Conservation (phyloP, 2,113 vertebrate species). For the Paraplagusia blochii region DNA sequence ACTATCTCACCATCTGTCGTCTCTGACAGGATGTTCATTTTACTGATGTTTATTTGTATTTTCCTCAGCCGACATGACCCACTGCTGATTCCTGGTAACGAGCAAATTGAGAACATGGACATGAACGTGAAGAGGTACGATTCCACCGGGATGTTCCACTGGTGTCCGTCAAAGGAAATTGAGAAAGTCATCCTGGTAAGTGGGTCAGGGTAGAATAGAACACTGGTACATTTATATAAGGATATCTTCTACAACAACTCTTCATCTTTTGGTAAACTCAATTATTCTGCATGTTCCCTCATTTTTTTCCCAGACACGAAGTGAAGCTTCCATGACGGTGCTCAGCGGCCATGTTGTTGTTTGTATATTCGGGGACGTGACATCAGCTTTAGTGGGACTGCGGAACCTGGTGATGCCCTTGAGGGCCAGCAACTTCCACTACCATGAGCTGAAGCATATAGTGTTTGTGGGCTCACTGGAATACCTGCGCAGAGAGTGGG, state of each 20-base stretch:
- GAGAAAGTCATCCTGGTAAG: constrained; percentile 99
- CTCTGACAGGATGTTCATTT: not conserved
- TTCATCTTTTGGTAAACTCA: not conserved
- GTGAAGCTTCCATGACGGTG: constrained; percentile 98
- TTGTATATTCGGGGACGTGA: constrained; percentile 98
- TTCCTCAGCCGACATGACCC: constrained; percentile 87
- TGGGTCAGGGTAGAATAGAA: constrained; percentile 18
- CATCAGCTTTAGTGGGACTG: constrained; percentile 96
- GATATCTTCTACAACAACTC: not conserved
- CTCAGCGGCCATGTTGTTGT: constrained; percentile 98
- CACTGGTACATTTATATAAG: constrained; percentile 1
- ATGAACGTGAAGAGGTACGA: constrained; percentile 97
- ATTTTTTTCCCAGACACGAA: constrained; percentile 83
- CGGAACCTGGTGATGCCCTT: constrained; percentile 99
- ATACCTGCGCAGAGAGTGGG: constrained; percentile 96
- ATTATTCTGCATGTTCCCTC: constrained; percentile 21
- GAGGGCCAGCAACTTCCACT: constrained; percentile 99
- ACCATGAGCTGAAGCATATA: constrained; percentile 97
- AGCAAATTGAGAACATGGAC: constrained; percentile 98
- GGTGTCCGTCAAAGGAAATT: constrained; percentile 96
- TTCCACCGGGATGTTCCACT: constrained; percentile 99
- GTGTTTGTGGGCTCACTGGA: constrained; percentile 98
- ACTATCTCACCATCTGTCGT: too few relatives aligned
- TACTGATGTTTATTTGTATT: constrained; percentile 1
- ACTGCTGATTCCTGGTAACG: constrained; percentile 92